Conservation (phyloP, 1,140 invertebrate species). For the Eriocheir sinensis region DNA sequence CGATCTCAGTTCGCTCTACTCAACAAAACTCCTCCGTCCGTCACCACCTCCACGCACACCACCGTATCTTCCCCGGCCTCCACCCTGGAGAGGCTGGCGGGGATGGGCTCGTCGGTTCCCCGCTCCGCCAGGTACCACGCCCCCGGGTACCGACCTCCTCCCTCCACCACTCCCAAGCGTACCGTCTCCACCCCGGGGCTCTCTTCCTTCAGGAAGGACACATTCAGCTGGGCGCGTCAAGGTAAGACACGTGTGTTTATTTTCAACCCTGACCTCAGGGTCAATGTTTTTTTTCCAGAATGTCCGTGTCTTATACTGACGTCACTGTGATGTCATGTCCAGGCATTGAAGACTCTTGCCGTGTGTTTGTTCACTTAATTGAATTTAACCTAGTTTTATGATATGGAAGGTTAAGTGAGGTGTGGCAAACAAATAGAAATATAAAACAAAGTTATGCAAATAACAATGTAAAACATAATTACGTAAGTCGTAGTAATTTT, state of each 20-base stretch:
- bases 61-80: conserved; percentile 61
- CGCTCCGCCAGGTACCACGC: conserved; percentile 92
- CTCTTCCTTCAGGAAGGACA: conserved; percentile 75
- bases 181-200: conserved; percentile 78
- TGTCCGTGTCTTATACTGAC: background rate
- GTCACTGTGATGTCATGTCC: background rate
- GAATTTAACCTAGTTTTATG: background rate
- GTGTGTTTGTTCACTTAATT: background rate
- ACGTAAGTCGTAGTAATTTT: too few species aligned
- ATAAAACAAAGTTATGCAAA: background rate
- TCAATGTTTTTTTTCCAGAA: background rate
- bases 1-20: conserved; percentile 73
- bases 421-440: background rate
- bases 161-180: conserved; percentile 75
- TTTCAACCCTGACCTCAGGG: background rate
- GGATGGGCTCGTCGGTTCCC: conserved; percentile 40
- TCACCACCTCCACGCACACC: conserved; percentile 59
- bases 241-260: conserved; percentile 67
- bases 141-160: conserved; percentile 87
- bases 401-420: background rate
- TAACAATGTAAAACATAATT: background rate
- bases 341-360: background rate
- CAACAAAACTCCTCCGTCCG: conserved; percentile 70
- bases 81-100: conserved; percentile 59
- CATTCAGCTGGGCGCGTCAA: conserved; percentile 75